A percentile compares a stretch with the other conserved stretches of the same genome.
These are phyloP conservation scores for Xyrauchen texanus DNA, from an alignment of 2,113 vertebrate genomes.

Conservation along the genomic window DNA sequence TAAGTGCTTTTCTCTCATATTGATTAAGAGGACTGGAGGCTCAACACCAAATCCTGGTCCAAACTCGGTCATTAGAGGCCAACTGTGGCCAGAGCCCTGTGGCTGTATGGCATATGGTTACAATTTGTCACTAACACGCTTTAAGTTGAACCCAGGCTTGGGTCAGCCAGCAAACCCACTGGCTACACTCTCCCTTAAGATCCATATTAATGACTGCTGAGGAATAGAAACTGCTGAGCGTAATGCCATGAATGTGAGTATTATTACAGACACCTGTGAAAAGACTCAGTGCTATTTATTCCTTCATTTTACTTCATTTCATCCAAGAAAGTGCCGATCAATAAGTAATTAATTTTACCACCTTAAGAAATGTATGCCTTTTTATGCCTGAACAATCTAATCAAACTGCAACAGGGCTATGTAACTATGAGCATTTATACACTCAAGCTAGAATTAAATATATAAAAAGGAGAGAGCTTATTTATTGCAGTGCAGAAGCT, in stretches of 20 bases:
- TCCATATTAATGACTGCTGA: constrained; percentile 63
- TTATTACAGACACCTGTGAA: constrained; percentile 64
- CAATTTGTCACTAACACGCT: constrained; percentile 49
- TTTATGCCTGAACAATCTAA: constrained; percentile 59
- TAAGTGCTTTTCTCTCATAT: constrained; percentile 31
- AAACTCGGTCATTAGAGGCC: constrained; percentile 26
- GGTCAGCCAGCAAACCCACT: constrained; percentile 53
- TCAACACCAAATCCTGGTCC: constrained; percentile 36
- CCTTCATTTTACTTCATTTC: constrained; percentile 72
- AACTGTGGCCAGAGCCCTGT: constrained; percentile 39
- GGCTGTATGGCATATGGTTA: constrained; percentile 33
- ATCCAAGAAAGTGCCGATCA: constrained; percentile 69
- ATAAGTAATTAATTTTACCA: constrained; percentile 78
- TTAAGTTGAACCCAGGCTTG: constrained; percentile 48
- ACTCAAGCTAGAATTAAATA: too few relatives aligned
- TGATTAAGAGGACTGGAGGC: constrained; percentile 39
- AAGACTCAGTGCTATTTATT: constrained; percentile 59
- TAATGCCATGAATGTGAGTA: constrained; percentile 65
- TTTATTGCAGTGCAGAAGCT: too few relatives aligned
- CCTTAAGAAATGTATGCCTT: constrained; percentile 60
- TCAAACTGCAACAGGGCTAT: constrained; percentile 56
- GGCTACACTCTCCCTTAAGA: constrained; percentile 50
- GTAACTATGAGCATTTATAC: constrained; percentile 37
- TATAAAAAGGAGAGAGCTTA: too few relatives aligned
- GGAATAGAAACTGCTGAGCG: constrained; percentile 68